Base-by-base conservation (phyloP, 2,888 invertebrate species). In the Balanococcus diminutus region DNA sequence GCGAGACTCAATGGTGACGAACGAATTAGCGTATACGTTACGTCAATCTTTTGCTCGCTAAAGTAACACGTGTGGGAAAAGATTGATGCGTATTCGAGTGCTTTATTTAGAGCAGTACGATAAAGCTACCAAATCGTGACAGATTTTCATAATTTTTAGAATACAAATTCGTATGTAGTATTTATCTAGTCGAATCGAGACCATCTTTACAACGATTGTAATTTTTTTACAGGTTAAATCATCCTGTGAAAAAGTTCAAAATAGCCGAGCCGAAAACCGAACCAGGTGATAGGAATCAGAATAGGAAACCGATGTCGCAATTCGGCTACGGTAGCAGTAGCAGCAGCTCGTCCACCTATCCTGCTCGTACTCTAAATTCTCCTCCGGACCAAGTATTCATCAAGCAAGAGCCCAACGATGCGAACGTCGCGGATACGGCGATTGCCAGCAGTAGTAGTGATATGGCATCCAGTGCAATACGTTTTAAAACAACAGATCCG, bases 171-270 rank as follows among this genome's bases (percentile, higher is more conserved):
- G 16, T 46, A 46, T 46, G n/a, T 3, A n/a, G n/a, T n/a, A n/a
- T n/a, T n/a, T n/a, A n/a, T n/a, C n/a, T n/a, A n/a, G n/a, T n/a
- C n/a, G n/a, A 6, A 46, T 46, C 42, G 0, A 11, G 11, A 42
- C 42, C 42, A 14, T 2, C 11, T n/a, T n/a, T n/a, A 42, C 11
- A 42, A 14, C 2, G 11, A 42, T 42, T 11, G 11, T n/a, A 46
- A 46, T 46, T 81, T 84, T 42, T 84, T 88, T 87, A 4, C 88
- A 91, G 96, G 96, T 92, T 96, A 89, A 94, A 96, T 90, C 95
- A 96, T 91, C 96, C 97, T 0, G 95, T 97, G 87, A 98, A 97
- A 91, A 94, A 95, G 89, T 95, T 96, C 91, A 95, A 96, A 90
- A 92, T 92, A 42, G 92, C 92, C 88, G 89, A 90, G 75, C 87